A percentile compares a stretch with the other conserved stretches of the same genome.
Evolutionary conservation across 2,888 invertebrate species (phyloP).

Genomic region (Lepetodrilus schrolli): DNA sequence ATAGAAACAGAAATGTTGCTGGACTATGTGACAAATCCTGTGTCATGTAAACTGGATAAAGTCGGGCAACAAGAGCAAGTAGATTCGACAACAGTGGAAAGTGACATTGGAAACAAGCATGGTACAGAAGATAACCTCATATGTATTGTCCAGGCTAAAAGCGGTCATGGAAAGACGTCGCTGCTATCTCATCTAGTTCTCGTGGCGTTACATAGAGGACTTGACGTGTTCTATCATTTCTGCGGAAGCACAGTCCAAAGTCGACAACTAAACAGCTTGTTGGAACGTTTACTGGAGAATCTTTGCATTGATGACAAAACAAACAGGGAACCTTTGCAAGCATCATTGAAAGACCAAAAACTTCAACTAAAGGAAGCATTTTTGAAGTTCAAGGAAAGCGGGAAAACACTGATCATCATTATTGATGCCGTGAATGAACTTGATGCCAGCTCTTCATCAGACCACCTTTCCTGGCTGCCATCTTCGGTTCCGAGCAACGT

Average conservation of each 20-base stretch:
- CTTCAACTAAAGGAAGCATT: constrained; percentile 39
- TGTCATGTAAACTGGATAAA: constrained; percentile 30
- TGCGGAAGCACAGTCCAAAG: constrained; percentile 59
- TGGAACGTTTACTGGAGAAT: constrained; percentile 45
- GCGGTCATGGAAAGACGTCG: constrained; percentile 69
- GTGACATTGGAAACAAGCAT: constrained; percentile 37
- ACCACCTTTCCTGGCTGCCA: constrained; percentile 66
- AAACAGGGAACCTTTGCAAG: not conserved
- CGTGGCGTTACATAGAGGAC: constrained; percentile 48
- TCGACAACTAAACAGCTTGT: constrained; percentile 36
- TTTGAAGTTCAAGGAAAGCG: constrained; percentile 32
- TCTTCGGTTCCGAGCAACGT: constrained; percentile 60
- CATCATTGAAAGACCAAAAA: constrained; percentile 5
- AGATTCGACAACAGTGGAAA: not conserved
- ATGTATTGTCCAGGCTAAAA: constrained; percentile 51
- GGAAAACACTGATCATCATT: constrained; percentile 46
- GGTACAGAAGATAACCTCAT: constrained; percentile 52
- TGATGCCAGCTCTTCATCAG: not conserved
- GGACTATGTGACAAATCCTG: constrained; percentile 43
- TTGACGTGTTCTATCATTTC: constrained; percentile 64
- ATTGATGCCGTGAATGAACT: constrained; percentile 64
- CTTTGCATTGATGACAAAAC: not conserved
- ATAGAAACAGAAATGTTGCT: constrained; percentile 48
- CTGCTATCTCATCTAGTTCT: constrained; percentile 56
- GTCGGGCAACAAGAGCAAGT: not conserved